Percentiles rank a stretch among this genome's conserved stretches.
Conservation (phyloP, 1,140 invertebrate species). For the Platyura marginata region DNA sequence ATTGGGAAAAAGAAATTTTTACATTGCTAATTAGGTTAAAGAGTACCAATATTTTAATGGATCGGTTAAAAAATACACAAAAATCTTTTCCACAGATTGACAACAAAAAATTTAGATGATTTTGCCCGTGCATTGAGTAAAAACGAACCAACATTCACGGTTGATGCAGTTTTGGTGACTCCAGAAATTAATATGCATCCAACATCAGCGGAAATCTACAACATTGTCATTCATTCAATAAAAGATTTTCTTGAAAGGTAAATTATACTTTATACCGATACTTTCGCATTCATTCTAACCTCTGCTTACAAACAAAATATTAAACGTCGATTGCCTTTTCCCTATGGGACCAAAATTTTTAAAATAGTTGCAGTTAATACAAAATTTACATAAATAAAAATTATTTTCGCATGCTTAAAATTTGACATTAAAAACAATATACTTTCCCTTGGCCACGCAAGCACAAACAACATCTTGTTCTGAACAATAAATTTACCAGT, state of each 20-base stretch:
- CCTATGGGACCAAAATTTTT: no score
- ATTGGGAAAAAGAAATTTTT: conserved; percentile 52
- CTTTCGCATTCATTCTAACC: not conserved
- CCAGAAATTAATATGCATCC: conserved; percentile 59
- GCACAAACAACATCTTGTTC: no score
- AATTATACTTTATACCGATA: not conserved
- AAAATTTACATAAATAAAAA: no score
- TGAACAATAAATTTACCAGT: no score
- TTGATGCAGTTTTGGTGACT: conserved; percentile 49
- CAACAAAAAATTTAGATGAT: conserved; percentile 45
- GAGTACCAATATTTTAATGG: no score
- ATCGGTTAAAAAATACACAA: no score
- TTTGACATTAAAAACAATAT: no score
- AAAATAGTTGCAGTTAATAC: no score
- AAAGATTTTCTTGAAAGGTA: conserved; percentile 43
- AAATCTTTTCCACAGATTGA: no score
- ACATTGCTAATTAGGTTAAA: conserved; percentile 29
- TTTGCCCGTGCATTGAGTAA: conserved; percentile 43
- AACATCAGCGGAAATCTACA: conserved; percentile 51
- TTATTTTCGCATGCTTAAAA: no score
- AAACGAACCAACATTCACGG: conserved; percentile 48
- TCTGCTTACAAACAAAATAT: not conserved
- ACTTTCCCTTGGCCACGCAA: no score
- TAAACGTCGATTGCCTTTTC: no score
- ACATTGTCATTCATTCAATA: conserved; percentile 42